Base-by-base conservation (phyloP, 1,140 invertebrate species). In the Aphelenchoides avenae region DNA sequence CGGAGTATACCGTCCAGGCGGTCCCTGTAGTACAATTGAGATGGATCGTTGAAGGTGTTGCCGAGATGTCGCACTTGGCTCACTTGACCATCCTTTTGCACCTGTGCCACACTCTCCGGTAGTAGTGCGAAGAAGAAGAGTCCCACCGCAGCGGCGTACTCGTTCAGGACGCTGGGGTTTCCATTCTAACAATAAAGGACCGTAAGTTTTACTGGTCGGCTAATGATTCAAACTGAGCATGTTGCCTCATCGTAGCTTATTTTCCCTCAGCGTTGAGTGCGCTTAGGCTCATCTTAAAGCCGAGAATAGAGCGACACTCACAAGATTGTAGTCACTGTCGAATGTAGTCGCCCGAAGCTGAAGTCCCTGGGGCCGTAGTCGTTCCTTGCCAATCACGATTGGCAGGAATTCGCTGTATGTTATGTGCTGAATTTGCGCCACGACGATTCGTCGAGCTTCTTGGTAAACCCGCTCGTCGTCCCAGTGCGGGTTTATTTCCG, bases 401-500 rank as follows among this genome's bases (percentile, higher is more conserved):
- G 79, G 80, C 15, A 81, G 54, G 52, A 70, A 78, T 41, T 80
- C 78, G 24, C 63, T 69, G 53, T 75, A 81, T 18, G 75, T 72
- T 18, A 80, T 69, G 41, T 75, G 72, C 33, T 75, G 72, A 3
- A 75, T 22, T 56, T 75, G 72, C 37, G 72, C 72, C 22, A 66
- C 55, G 20, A 91, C 81, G 57, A 96, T 89, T 59, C 73, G 85
- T 83, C 63, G 81, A 0, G 87, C 84, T 75, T 93, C 89, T 79
- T 95, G 89, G 76, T 86, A 97, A 0, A 95, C 74, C 0, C 85
- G 91, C 79, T 94, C 90, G 72, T 94, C 90, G 71, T 91, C 87
- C 90, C 90, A 93, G 71, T 92, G 89, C 1, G 89, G 88, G 80
- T 94, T 94, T n/a, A n/a, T n/a, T n/a, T n/a, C n/a, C n/a, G n/a